Base-by-base conservation (phyloP, 2,888 invertebrate species). In the Mesodorylaimus sp. region DNA sequence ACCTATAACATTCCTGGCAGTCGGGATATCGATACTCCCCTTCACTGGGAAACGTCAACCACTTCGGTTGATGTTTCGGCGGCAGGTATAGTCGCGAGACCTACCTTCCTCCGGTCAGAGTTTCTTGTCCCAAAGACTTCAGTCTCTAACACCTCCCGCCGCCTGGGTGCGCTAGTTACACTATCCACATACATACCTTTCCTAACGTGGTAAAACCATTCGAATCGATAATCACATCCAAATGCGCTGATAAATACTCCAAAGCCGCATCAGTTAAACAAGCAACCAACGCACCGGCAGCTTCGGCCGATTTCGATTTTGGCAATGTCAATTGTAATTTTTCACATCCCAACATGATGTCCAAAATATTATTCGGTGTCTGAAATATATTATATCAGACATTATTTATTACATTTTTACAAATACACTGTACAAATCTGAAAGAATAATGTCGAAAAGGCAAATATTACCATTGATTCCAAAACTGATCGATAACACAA, bases 321-420 rank as follows among this genome's bases (percentile, higher is more conserved):
- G 84, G 82, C 54, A 87, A 71, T 38, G 80, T 79, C 2, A 80
- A 77, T 58, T 80, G 72, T 56, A 82, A 70, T 70, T 83, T 79
- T 63, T 87, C 85, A 65, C 85, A 86, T 53, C 83, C 81, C 63
- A 83, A 75, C 52, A 85, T 78, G 0, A 80, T 80, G 58, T 85
- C 83, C 47, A 89, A 71, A 26, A 89, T 78, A 58, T 79, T 83
- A 58, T 85, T 83, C 2, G 78, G 74, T 21, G 79, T 77, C 79
- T 79, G 61, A 1, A 66, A 65, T 52, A 52, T 55, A 29, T 52
- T 38, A 37, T 57, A 57, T 37, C 51, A 53, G 5, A 45, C 36
- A 10, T 50, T 50, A n/a, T n/a, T n/a, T n/a, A n/a, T n/a, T n/a
- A n/a, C n/a, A n/a, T n/a, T n/a, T n/a, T 52, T 43, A 24, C 43